These are phyloP conservation scores for Sebastes aleutianus DNA, from an alignment of 2,797 vertebrate species.

Conservation along the genomic window DNA sequence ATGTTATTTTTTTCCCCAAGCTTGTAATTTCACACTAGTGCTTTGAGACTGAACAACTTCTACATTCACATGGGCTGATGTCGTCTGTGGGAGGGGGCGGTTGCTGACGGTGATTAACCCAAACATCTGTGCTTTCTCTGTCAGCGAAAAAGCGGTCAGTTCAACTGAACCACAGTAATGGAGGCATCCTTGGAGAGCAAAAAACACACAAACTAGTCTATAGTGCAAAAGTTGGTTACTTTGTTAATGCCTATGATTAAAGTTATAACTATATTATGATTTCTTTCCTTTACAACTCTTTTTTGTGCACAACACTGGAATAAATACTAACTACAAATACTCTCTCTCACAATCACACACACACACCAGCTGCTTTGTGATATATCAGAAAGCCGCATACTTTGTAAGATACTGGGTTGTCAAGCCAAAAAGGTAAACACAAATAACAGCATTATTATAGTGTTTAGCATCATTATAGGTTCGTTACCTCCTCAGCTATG, in stretches of 20 bases:
- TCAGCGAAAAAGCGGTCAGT: not conserved
- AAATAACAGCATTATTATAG: conserved; percentile 12
- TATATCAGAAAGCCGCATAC: not conserved
- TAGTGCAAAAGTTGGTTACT: not conserved
- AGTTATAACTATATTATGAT: not conserved
- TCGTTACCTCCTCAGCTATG: not conserved
- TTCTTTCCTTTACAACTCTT: not conserved
- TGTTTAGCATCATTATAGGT: conserved; percentile 23
- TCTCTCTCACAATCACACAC: not conserved
- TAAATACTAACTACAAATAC: not conserved
- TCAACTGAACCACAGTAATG: not conserved
- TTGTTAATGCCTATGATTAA: not conserved
- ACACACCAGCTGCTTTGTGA: not conserved
- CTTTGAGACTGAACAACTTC: not conserved
- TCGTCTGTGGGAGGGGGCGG: not conserved
- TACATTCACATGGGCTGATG: not conserved
- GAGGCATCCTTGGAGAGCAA: not conserved
- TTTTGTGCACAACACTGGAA: not conserved
- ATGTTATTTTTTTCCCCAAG: not conserved
- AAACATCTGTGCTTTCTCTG: conserved; percentile 5
- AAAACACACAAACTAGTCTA: not conserved
- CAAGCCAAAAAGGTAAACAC: not conserved
- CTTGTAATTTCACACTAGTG: not conserved
- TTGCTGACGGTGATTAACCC: not conserved
- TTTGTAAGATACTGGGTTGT: conserved; percentile 6